Base-by-base conservation (phyloP, 2,797 vertebrate genomes). In the Coregonus ussuriensis region DNA sequence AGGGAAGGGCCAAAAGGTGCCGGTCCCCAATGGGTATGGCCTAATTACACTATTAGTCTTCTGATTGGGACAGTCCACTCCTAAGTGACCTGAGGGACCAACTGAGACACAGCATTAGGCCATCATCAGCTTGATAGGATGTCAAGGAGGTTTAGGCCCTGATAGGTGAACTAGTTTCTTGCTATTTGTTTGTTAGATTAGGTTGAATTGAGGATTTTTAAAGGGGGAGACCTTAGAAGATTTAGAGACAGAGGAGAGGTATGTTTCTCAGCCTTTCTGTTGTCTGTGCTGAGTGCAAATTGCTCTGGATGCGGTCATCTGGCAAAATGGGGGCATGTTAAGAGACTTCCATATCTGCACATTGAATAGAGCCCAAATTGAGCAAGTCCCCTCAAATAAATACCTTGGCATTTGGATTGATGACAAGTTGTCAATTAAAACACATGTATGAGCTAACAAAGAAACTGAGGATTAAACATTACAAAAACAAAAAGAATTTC, bases 31-130 rank as follows among this genome's bases (percentile, higher is more conserved):
- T 76, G 90, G 93, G 87, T 90, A 83, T 77, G 85, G 86, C 91
- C 92, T 94, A 94, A 94, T 95, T 94, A 93, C 93, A 93, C 92
- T 93, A 94, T 94, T 93, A 94, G 92, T 95, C 93, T 94, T 95
- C 88, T 92, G 91, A 89, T 91, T 86, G 89, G 90, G 92, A 92
- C 89, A 79, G 91, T 93, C 90, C 89, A 88, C 86, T 86, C 82
- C 89, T 86, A 89, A 89, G 86, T 85, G 91, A 93, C 94, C 93
- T 93, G 78, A 86, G 93, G 92, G 94, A 94, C 89, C 74, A 76
- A 33, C 91, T 93, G 91, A 93, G 91, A 91, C 79, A 81, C 77
- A 47, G 41, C 41, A 47, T 47, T 47, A 47, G 41, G 9, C 41
- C 41, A 47, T 47, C 93, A 92, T 91, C 85, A 87, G 83, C 85